A percentile compares a stretch with the other conserved stretches of the same genome.
phyloP scores from a whole-genome alignment of 2,888 invertebrate genomes.

The Belgica antarctica region DNA sequence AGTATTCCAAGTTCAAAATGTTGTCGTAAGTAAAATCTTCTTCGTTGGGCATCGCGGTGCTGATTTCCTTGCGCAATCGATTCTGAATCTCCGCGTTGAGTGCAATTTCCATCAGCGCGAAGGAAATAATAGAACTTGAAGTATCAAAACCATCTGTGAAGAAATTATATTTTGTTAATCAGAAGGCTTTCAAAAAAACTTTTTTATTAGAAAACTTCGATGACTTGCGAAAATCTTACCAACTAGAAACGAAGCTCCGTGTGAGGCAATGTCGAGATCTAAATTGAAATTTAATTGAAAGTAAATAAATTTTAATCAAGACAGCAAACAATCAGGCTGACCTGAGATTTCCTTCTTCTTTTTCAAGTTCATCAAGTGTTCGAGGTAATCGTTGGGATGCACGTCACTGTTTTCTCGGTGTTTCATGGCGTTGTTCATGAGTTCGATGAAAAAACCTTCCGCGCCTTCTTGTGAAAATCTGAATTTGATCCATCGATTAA shows the following conservation, averaged over 20 bases:
- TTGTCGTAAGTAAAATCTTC: slow-evolving; percentile 48
- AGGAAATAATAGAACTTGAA: slow-evolving; percentile 48
- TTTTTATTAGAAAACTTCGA: not conserved
- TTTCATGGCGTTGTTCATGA: slow-evolving; percentile 46
- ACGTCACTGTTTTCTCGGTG: slow-evolving; percentile 44
- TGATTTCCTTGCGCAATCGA: slow-evolving; percentile 48
- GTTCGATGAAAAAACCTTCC: slow-evolving; percentile 46
- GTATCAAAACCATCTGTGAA: slow-evolving; percentile 49
- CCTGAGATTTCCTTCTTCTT: slow-evolving; percentile 47
- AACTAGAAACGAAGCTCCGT: slow-evolving; percentile 44
- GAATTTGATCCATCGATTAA: slow-evolving; percentile 45
- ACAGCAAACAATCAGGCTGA: not conserved
- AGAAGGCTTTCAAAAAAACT: not conserved
- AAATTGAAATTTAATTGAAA: no score
- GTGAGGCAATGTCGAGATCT: slow-evolving; percentile 48
- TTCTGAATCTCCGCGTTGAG: slow-evolving; percentile 48
- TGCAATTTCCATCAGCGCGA: slow-evolving; percentile 48
- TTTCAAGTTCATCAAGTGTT: slow-evolving; percentile 46
- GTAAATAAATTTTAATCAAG: not conserved
- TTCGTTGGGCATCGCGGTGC: slow-evolving; percentile 45
- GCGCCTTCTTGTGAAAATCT: slow-evolving; percentile 44
- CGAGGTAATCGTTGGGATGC: slow-evolving; percentile 47
- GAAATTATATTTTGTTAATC: slow-evolving; percentile 47
- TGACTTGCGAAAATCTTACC: slow-evolving; percentile 4
- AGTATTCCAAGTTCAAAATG: slow-evolving; percentile 48